These are phyloP conservation scores for Chymomyza procnemis DNA, from an alignment of 2,888 invertebrate genomes.

Conservation along the genomic window DNA sequence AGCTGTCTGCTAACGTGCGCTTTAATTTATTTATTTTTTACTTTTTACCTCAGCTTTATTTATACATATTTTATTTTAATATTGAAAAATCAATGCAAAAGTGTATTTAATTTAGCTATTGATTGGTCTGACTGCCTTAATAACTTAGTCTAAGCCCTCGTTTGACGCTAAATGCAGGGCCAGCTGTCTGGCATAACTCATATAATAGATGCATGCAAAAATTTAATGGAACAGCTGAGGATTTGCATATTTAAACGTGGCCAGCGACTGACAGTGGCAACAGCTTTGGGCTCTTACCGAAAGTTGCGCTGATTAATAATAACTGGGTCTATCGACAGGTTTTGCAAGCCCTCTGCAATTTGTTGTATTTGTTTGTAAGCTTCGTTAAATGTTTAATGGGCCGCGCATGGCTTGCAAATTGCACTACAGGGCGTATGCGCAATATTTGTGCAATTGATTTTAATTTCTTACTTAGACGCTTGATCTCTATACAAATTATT, in stretches of 20 bases:
- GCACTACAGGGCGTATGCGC: constrained; percentile 52
- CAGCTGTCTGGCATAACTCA: not conserved
- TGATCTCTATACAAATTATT: not conserved
- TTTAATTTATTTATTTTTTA: not conserved
- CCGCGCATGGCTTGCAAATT: constrained; percentile 52
- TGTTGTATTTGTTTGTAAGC: constrained; percentile 30
- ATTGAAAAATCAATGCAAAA: not conserved
- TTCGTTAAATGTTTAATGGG: constrained; percentile 69
- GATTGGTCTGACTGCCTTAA: not conserved
- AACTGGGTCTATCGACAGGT: not conserved
- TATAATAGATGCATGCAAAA: not conserved
- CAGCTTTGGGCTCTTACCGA: not conserved
- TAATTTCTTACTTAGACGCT: not conserved
- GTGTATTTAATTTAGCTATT: not conserved
- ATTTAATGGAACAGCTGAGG: not conserved
- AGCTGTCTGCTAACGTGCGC: not conserved
- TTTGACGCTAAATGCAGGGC: not conserved
- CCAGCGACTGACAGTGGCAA: not conserved
- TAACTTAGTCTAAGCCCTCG: not conserved
- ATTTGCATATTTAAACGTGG: not conserved
- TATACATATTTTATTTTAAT: not conserved
- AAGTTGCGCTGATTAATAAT: not conserved
- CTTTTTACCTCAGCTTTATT: too few species aligned
- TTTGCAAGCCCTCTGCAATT: constrained; percentile 3
- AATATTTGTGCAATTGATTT: constrained; percentile 29